Conservation (phyloP, 2,888 invertebrate genomes). For the Siphonodentalium dalli region DNA sequence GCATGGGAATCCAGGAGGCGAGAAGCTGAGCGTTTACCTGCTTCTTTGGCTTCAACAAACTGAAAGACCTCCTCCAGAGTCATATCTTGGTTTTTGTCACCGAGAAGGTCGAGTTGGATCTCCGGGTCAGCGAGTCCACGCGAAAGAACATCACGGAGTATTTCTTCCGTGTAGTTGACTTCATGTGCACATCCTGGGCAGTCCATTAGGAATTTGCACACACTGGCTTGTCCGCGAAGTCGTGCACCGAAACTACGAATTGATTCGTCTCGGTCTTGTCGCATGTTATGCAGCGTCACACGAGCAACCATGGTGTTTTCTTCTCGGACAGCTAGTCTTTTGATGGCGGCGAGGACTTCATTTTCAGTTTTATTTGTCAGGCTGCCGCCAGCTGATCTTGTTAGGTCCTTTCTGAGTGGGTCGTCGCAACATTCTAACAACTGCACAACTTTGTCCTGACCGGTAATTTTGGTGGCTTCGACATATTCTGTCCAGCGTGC, state of each 20-base stretch:
- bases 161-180: slow-evolving; percentile 29
- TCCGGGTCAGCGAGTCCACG: slow-evolving; percentile 28
- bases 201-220: slow-evolving; percentile 25
- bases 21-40: slow-evolving; percentile 33
- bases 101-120: slow-evolving; percentile 29
- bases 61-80: slow-evolving; percentile 24
- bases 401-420: slow-evolving; percentile 28
- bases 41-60: slow-evolving; percentile 30
- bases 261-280: slow-evolving; percentile 31
- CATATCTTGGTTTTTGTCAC: slow-evolving; percentile 32
- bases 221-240: slow-evolving; percentile 28
- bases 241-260: slow-evolving; percentile 27
- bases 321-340: slow-evolving; percentile 25
- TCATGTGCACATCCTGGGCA: slow-evolving; percentile 24
- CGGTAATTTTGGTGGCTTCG: slow-evolving; percentile 28
- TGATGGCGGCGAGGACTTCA: slow-evolving; percentile 22
- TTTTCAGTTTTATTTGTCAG: slow-evolving; percentile 20
- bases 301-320: slow-evolving; percentile 29
- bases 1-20: slow-evolving; percentile 17
- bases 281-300: slow-evolving; percentile 27
- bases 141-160: slow-evolving; percentile 22
- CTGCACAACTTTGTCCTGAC: slow-evolving; percentile 27
- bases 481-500: slow-evolving; percentile 32
- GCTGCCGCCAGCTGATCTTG: slow-evolving; percentile 23
- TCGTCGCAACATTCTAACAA: slow-evolving; percentile 36